Percentiles rank a stretch among this genome's conserved stretches.
These are phyloP conservation scores for Macrophya annulata DNA, from an alignment of 2,888 invertebrate genomes.

Conservation along the genomic window DNA sequence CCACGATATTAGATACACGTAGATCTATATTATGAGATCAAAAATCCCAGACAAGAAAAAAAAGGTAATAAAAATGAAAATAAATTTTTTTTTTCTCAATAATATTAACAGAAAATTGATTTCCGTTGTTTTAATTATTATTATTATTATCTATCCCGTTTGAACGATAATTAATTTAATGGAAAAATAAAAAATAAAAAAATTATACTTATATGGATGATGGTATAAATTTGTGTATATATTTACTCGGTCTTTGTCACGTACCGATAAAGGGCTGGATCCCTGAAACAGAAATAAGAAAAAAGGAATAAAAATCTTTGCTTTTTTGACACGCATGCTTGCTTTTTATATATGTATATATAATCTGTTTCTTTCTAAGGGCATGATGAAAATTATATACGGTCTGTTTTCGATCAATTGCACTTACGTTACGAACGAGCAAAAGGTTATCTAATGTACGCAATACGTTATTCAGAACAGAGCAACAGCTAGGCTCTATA, in stretches of 20 bases:
- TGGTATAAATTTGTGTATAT: not conserved
- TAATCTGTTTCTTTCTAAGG: not conserved
- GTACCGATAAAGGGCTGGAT: constrained; percentile 50
- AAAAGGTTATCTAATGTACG: constrained; percentile 37
- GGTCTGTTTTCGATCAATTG: constrained; percentile 34
- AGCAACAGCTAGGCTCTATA: not conserved
- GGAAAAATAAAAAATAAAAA: no score
- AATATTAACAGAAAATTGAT: no score
- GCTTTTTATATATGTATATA: not conserved
- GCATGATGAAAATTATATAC: not conserved
- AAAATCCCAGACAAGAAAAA: no score
- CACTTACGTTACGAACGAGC: constrained; percentile 22
- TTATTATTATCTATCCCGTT: no score
- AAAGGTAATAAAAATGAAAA: no score
- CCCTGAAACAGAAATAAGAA: constrained; percentile 31
- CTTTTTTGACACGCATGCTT: not conserved
- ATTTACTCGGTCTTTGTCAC: not conserved
- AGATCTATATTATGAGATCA: not conserved
- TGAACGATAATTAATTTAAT: no score
- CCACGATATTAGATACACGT: not conserved
- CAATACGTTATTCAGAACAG: constrained; percentile 2
- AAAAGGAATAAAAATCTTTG: not conserved
- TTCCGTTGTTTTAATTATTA: no score
- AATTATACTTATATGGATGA: constrained; percentile 26
- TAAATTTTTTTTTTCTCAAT: no score